Percentiles rank a stretch among this genome's conserved stretches.
These are phyloP conservation scores for Piprites chloris DNA, from an alignment of 2,113 vertebrate genomes.

Conservation along the genomic window DNA sequence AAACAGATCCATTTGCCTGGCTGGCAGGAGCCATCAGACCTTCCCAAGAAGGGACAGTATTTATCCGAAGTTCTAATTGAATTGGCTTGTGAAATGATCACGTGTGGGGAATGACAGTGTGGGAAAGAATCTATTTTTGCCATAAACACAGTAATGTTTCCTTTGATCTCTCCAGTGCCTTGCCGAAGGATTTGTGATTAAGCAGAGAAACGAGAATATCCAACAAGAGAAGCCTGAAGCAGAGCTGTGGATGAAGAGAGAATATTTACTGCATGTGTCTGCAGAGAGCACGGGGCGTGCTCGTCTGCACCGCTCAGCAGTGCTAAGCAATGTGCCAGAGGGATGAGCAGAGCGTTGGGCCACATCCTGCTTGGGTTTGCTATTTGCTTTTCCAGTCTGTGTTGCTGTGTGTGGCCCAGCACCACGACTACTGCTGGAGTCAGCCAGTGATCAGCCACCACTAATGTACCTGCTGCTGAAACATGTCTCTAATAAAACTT, in stretches of 20 bases:
- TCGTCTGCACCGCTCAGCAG: not conserved
- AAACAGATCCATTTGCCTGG: not conserved
- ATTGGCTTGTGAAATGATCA: not conserved
- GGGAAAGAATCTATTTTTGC: constrained; percentile 10
- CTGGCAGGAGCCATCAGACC: not conserved
- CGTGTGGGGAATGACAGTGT: not conserved
- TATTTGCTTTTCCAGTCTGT: constrained; percentile 27
- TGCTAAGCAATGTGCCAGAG: constrained; percentile 8
- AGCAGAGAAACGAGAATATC: constrained; percentile 4
- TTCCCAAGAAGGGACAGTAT: not conserved
- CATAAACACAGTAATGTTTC: not conserved
- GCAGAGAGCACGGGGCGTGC: not conserved
- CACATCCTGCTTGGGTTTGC: constrained; percentile 13
- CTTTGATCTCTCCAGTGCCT: constrained; percentile 48
- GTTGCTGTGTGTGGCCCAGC: not conserved
- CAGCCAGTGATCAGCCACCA: not conserved
- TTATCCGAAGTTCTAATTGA: not conserved
- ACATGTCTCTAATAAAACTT: constrained; percentile 59
- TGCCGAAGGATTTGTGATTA: constrained; percentile 66
- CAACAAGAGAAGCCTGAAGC: not conserved
- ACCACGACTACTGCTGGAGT: not conserved
- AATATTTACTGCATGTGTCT: not conserved
- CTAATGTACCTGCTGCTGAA: constrained; percentile 5
- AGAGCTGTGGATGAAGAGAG: not conserved
- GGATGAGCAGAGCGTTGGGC: not conserved